Percentiles rank a stretch among this genome's conserved stretches.
Conservation (phyloP, 1,140 invertebrate genomes). For the Leptopilina clavipes region DNA sequence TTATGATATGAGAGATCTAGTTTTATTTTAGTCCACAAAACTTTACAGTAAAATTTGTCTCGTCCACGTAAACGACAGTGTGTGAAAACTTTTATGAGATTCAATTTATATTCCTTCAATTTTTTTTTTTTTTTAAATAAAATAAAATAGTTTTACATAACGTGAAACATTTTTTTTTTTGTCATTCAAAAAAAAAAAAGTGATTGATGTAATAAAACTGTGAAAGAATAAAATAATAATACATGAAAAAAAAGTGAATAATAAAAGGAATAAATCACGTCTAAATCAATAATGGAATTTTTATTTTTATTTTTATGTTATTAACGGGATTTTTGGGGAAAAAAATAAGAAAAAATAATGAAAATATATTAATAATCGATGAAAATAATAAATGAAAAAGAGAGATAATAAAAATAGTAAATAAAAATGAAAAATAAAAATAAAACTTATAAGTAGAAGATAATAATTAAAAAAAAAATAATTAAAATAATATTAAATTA, state of each 20-base stretch:
- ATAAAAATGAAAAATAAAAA: no score
- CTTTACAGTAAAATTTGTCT: background rate
- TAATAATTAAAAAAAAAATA: no score
- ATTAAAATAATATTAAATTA: no score
- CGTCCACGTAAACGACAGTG: background rate
- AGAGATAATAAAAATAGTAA: no score
- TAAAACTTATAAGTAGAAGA: no score
- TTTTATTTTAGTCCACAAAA: background rate
- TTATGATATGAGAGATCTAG: background rate
- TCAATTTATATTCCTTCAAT: background rate
- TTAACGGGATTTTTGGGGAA: no score
- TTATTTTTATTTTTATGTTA: no score
- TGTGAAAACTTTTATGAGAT: constrained; percentile 3
- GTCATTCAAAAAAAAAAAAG: background rate
- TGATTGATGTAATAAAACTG: background rate
- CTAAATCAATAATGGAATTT: no score
- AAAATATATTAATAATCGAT: no score
- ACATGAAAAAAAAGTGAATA: background rate
- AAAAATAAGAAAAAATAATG: no score
- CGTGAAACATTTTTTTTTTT: background rate
- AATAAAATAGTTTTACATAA: no score
- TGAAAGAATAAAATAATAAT: background rate
- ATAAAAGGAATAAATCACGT: background rate
- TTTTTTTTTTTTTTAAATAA: background rate
- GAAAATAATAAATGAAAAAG: no score